phyloP scores from a whole-genome alignment of 2,797 vertebrate species.

The Chanos chanos region DNA sequence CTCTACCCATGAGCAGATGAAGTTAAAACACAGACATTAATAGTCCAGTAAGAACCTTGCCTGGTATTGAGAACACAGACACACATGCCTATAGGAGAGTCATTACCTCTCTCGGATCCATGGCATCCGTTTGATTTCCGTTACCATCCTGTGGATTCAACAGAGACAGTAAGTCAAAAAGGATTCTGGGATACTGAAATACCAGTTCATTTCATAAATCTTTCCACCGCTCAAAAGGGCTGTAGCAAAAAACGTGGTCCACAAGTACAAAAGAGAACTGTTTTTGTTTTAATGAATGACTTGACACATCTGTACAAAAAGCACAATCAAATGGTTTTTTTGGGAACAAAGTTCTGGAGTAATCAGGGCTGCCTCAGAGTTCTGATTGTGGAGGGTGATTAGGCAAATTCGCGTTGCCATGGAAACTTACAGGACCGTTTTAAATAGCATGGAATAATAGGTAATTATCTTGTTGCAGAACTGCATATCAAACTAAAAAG shows the following conservation, averaged over 20 bases:
- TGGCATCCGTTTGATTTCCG: conserved; percentile 70
- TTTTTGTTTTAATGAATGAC: neutral
- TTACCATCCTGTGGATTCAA: conserved; percentile 70
- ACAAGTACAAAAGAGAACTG: too few relatives aligned
- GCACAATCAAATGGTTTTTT: conserved; percentile 1
- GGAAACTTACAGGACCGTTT: conserved; percentile 27
- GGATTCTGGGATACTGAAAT: neutral
- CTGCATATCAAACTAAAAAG: conserved; percentile 32
- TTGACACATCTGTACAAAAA: conserved; percentile 10
- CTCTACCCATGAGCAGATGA: too few relatives aligned
- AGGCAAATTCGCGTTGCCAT: conserved; percentile 34
- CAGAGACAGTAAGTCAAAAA: neutral
- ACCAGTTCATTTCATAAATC: too few relatives aligned
- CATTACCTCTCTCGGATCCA: conserved; percentile 64
- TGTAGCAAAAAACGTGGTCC: too few relatives aligned
- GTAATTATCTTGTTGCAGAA: conserved; percentile 32
- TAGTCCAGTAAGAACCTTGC: too few relatives aligned
- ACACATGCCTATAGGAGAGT: neutral
- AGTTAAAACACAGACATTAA: too few relatives aligned
- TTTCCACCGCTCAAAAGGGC: too few relatives aligned
- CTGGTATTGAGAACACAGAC: neutral
- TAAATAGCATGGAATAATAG: conserved; percentile 31
- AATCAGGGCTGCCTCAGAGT: conserved; percentile 24
- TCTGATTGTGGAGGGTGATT: conserved; percentile 39
- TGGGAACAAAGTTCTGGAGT: conserved; percentile 24